Percentiles rank a stretch among this genome's conserved stretches.
Conservation (phyloP, 2,888 invertebrate species). For the Drosophila ochracea region DNA sequence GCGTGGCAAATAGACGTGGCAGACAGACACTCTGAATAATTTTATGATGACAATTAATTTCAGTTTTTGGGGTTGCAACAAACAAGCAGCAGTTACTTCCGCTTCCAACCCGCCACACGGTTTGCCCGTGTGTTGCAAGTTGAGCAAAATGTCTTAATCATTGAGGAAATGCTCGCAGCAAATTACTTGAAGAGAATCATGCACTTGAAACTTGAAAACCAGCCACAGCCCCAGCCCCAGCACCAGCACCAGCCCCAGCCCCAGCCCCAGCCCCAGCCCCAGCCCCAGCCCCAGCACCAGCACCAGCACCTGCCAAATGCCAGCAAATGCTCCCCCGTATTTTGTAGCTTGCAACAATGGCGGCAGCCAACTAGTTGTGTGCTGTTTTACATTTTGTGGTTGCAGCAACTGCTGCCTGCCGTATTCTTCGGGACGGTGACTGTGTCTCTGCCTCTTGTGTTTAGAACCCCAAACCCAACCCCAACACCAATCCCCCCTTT, state of each 20-base stretch:
- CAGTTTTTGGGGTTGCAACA: conserved; percentile 54
- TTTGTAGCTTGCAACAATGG: conserved; percentile 36
- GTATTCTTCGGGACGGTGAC: background rate
- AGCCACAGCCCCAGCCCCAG: too few species aligned
- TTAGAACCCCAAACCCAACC: background rate
- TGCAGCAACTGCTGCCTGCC: conserved; percentile 23
- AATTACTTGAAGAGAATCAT: conserved; percentile 51
- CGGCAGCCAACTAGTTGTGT: conserved; percentile 28
- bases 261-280: too few species aligned
- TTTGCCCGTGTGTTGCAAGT: conserved; percentile 18
- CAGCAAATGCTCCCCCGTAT: background rate
- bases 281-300: too few species aligned
- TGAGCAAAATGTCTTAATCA: conserved; percentile 59
- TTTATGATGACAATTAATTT: conserved; percentile 74
- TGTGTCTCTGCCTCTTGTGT: conserved; percentile 12
- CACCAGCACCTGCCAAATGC: background rate
- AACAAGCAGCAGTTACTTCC: conserved; percentile 23
- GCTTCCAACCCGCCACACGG: background rate
- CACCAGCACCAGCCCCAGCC: too few species aligned
- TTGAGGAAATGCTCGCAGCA: conserved; percentile 55
- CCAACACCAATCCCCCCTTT: background rate
- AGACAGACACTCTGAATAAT: conserved; percentile 57
- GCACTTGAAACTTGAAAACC: conserved; percentile 46
- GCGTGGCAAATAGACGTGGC: conserved; percentile 12
- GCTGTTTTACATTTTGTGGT: conserved; percentile 44